Evolutionary conservation across 2,113 vertebrate genomes (phyloP).

Genomic region (Heterocephalus glaber): DNA sequence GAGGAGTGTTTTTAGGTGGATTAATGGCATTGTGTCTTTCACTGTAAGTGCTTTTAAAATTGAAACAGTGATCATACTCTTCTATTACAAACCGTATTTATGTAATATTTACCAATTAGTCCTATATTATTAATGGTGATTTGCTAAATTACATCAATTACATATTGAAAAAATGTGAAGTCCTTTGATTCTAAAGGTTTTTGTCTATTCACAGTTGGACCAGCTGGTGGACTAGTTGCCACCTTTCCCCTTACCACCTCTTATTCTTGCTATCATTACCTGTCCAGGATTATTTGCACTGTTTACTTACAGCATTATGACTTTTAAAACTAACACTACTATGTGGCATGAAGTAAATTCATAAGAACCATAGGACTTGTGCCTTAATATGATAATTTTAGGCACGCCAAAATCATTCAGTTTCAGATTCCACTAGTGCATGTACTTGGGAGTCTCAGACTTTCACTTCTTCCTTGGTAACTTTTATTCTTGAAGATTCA

Average conservation of each 20-base stretch:
- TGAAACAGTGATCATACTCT: background rate
- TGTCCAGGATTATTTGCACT: background rate
- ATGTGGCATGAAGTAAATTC: background rate
- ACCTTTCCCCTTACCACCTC: background rate
- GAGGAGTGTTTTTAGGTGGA: background rate
- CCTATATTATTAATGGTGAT: background rate
- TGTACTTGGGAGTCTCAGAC: background rate
- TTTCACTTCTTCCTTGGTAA: background rate
- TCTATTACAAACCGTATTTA: background rate
- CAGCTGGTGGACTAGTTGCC: no score
- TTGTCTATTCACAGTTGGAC: background rate
- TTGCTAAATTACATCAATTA: background rate
- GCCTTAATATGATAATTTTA: background rate
- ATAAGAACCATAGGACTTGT: background rate
- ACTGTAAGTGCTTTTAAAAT: background rate
- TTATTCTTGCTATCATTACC: background rate
- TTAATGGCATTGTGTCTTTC: background rate
- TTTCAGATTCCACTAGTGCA: background rate
- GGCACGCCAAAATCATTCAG: background rate
- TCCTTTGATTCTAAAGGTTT: background rate
- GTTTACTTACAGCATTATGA: background rate
- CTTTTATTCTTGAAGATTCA: background rate
- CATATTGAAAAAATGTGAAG: background rate
- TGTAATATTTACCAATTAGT: background rate
- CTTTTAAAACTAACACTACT: constrained; percentile 8